phyloP scores from a whole-genome alignment of 2,113 vertebrate genomes.

The Epinephelus fuscoguttatus region DNA sequence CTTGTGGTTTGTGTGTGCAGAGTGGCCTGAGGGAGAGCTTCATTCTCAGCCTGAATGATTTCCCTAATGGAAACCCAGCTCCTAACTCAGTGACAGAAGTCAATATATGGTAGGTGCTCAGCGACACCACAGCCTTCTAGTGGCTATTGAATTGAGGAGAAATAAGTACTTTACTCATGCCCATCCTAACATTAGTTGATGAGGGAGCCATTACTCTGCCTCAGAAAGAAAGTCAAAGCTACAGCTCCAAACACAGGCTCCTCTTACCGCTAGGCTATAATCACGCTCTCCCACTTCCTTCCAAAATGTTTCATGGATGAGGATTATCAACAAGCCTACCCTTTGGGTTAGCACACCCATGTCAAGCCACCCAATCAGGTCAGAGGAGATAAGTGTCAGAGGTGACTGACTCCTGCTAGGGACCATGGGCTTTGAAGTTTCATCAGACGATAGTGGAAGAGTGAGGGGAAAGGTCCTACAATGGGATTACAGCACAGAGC shows the following conservation, averaged over 20 bases:
- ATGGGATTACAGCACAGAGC: slow-evolving; percentile 1
- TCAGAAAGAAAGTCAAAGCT: slow-evolving; percentile 21
- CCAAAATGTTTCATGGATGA: slow-evolving; percentile 28
- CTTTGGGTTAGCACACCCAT: not conserved
- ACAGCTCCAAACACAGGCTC: slow-evolving; percentile 7
- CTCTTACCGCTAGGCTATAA: not conserved
- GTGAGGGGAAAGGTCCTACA: slow-evolving; percentile 4
- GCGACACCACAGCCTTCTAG: slow-evolving; percentile 24
- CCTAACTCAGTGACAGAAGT: slow-evolving; percentile 55
- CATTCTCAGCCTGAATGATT: slow-evolving; percentile 66
- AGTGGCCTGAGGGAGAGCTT: slow-evolving; percentile 45
- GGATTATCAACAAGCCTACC: not conserved
- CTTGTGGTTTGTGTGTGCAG: slow-evolving; percentile 35
- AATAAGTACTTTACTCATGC: slow-evolving; percentile 14
- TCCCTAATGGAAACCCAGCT: slow-evolving; percentile 63
- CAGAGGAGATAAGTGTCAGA: slow-evolving; percentile 5
- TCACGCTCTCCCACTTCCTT: not conserved
- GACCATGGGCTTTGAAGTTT: slow-evolving; percentile 36
- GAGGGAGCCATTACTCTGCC: slow-evolving; percentile 22
- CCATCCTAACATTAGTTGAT: slow-evolving; percentile 11
- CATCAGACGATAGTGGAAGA: slow-evolving; percentile 8
- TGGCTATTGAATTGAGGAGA: slow-evolving; percentile 29
- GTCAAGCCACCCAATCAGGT: not conserved
- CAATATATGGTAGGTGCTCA: slow-evolving; percentile 51
- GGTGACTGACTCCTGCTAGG: not conserved